phyloP scores from a whole-genome alignment of 1,140 invertebrate genomes.

The Spodoptera litura region DNA sequence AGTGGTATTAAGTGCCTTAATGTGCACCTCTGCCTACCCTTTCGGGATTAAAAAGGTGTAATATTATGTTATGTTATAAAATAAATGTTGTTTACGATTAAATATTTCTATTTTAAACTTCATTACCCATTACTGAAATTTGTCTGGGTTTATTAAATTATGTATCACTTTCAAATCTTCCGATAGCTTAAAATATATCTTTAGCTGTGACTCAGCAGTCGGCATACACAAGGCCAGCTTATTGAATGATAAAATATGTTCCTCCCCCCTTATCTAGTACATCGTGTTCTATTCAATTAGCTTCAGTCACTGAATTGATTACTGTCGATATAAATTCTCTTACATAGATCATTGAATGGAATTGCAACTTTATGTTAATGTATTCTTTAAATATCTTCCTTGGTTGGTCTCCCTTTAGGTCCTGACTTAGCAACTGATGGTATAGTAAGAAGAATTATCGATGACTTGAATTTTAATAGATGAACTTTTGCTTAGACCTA shows the following conservation, averaged over 20 bases:
- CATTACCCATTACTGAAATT: too few species aligned
- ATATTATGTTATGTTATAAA: too few species aligned
- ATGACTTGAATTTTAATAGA: not conserved
- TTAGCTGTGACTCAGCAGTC: not conserved
- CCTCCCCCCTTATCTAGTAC: constrained; percentile 12
- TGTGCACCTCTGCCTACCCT: too few species aligned
- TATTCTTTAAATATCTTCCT: constrained; percentile 32
- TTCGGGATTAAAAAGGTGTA: too few species aligned
- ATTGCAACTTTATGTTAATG: constrained; percentile 19
- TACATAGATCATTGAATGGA: not conserved
- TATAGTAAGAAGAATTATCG: not conserved
- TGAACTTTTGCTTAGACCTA: not conserved
- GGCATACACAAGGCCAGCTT: not conserved
- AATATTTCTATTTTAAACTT: too few species aligned
- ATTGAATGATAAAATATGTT: constrained; percentile 21
- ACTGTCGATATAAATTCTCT: constrained; percentile 30
- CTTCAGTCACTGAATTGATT: constrained; percentile 38
- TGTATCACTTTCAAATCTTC: not conserved
- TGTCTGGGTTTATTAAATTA: too few species aligned
- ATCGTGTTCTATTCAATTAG: constrained; percentile 35
- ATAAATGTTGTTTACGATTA: too few species aligned
- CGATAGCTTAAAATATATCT: not conserved
- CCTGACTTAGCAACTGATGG: constrained; percentile 21
- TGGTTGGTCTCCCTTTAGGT: constrained; percentile 8
- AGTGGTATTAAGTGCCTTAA: too few species aligned